These are phyloP conservation scores for Serilophus lunatus DNA, from an alignment of 2,113 vertebrate species.

Conservation along the genomic window DNA sequence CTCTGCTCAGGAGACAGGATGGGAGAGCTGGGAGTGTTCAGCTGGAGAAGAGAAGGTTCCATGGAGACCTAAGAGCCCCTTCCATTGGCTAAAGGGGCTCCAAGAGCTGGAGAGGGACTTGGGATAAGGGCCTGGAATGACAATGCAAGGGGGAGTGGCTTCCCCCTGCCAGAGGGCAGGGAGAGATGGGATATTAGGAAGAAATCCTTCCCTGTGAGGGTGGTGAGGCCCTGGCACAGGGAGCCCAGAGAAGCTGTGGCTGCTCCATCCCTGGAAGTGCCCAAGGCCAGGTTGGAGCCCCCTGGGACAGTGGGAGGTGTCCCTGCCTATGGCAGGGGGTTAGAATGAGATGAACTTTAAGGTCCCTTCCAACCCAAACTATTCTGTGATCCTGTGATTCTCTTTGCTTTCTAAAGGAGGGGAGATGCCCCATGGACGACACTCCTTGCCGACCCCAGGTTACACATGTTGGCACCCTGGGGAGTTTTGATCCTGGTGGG, in stretches of 20 bases:
- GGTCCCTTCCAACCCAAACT: neutral
- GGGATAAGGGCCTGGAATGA: neutral
- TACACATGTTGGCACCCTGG: neutral
- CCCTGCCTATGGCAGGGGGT: rapidly evolving
- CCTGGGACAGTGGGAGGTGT: rapidly evolving
- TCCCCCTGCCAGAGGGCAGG: neutral
- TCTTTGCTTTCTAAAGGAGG: neutral
- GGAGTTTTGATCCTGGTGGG: neutral
- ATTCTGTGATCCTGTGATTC: neutral
- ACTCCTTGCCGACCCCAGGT: too few species aligned
- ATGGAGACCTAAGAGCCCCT: neutral
- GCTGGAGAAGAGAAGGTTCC: neutral
- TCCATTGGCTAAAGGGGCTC: rapidly evolving
- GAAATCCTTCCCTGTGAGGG: rapidly evolving
- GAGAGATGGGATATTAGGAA: rapidly evolving
- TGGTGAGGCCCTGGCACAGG: rapidly evolving
- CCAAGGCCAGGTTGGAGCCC: rapidly evolving
- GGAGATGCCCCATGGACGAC: rapidly evolving
- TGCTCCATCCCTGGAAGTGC: rapidly evolving
- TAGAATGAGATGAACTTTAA: neutral
- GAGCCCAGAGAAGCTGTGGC: neutral
- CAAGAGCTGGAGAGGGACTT: neutral
- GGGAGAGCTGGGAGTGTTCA: neutral
- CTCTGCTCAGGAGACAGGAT: neutral
- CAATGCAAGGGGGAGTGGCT: neutral